Evolutionary conservation across 2,797 vertebrate species (phyloP), one percentile per base, ranked within the genome.

Genomic region (Pteropus rufus): DNA sequence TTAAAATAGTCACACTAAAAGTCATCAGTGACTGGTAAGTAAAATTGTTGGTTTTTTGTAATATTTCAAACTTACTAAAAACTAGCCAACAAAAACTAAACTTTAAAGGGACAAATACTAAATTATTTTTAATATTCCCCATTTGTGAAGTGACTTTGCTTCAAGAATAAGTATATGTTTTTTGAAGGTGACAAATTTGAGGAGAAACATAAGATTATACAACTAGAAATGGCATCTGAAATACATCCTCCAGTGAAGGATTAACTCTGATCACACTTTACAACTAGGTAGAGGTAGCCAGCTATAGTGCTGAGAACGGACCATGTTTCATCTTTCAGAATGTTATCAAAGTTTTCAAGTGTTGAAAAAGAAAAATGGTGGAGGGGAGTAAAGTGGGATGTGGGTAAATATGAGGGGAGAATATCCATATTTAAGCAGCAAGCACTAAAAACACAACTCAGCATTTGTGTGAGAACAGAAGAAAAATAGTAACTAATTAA

Each of bases 51-150:
- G n/a, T 5, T 85, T 91, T 65, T 88, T 76, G n/a, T 58, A 16
- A 75, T 75, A 39, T 46, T 89, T 93, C 95, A 93, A 94, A 95
- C 23, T 80, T 88, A 65, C 7, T 89, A 62, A 81, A 81, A 93
- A 81, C 56, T 62, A 56, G 90, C 82, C 10, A 54, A 26, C 44
- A 79, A 84, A 95, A 88, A 39, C 31, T 60, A 87, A 73, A 95
- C 65, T 41, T 46, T 52, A 96, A 81, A 95, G 18, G 10, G 12
- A 90, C 8, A 85, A 84, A 91, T 14, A 77, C n/a, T 46, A 76
- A 75, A 80, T 65, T 73, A 34, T 69, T 92, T 94, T 70, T 77
- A 84, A 54, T 64, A 88, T 44, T 84, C 10, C 18, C 18, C n/a
- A 64, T 10, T 77, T 44, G 60, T 76, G 89, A 6, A 58, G 41